Evolutionary conservation across 2,888 invertebrate genomes (phyloP), one percentile per base, ranked within the genome.

Genomic region (Metopia argyrocephala): DNA sequence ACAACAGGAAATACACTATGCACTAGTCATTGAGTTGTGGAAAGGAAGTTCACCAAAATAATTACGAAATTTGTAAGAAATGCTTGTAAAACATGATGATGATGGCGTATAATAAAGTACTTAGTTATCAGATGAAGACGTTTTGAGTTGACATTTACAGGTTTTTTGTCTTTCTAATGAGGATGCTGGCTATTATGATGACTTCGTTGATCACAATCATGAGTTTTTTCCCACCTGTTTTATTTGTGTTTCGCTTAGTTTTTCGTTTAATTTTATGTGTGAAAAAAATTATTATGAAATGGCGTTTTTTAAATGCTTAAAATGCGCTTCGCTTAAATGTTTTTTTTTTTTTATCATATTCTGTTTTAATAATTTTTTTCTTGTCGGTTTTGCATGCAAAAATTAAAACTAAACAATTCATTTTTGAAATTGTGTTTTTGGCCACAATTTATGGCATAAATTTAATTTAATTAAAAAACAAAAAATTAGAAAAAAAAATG

Each of bases 201-300:
- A 38, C 38, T 38, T 38, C 15, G 38, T 12, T 38, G 38, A 38
- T 38, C 12, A 38, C 38, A 38, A 38, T 38, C 38, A 38, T 38
- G 38, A 38, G 15, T 38, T 38, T 15, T 38, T 38, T 38, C 38
- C 38, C 38, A 38, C 12, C 15, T 38, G 38, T 38, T 38, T 38
- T 9, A 12, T 38, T 38, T 38, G 12, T 38, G 7, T 9, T 31
- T 31, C 31, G 5, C 9, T 31, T 31, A 12, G 7, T 31, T 31
- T 9, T 31, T 4, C 15, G 12, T 38, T 38, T 38, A 38, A 38
- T 38, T 38, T 73, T 68, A 73, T 61, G 78, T 79, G 74, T 65
- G 69, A 74, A 74, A 45, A 12, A 12, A 2, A 38, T 73, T 62
- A 78, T 68, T 71, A 79, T 57, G 66, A 76, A 76, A 79, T 65